Evolutionary conservation across 2,888 invertebrate genomes (phyloP).

Genomic region (Hirtodrosophila cameraria): DNA sequence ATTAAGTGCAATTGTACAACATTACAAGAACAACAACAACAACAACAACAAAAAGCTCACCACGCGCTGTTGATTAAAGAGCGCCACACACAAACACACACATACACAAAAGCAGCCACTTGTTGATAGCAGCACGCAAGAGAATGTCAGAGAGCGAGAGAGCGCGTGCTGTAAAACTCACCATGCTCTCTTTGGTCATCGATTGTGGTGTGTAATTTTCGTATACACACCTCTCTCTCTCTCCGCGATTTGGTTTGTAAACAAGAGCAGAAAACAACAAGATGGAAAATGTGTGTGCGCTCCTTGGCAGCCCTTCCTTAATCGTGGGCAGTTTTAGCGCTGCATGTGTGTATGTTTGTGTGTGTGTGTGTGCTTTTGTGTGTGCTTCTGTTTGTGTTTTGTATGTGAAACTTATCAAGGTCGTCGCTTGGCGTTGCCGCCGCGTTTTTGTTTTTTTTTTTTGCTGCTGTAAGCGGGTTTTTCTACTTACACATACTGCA

Average conservation of each 20-base stretch:
- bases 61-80: constrained; percentile 63
- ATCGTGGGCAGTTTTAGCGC: constrained; percentile 49
- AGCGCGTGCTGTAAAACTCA: constrained; percentile 40
- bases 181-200: constrained; percentile 55
- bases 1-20: constrained; percentile 42
- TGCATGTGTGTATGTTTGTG: constrained; percentile 3
- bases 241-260: constrained; percentile 38
- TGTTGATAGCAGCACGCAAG: constrained; percentile 59
- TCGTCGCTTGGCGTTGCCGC: constrained; percentile 79
- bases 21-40: constrained; percentile 22
- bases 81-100: constrained; percentile 41
- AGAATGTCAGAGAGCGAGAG: constrained; percentile 13
- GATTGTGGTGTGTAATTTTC: constrained; percentile 53
- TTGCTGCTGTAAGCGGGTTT: constrained; percentile 79
- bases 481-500: constrained; percentile 64
- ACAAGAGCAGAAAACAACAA: constrained; percentile 17
- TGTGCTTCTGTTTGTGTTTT: constrained; percentile 9
- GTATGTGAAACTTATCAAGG: constrained; percentile 81
- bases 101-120: constrained; percentile 59
- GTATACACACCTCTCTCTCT: constrained; percentile 12
- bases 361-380: constrained; percentile 4
- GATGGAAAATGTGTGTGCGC: constrained; percentile 10
- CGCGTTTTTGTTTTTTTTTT: too few species aligned
- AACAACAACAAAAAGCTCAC: constrained; percentile 50
- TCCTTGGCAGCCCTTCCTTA: constrained; percentile 59